These are phyloP conservation scores for Cyclargus thomasi DNA, from an alignment of 1,140 invertebrate genomes.

Conservation along the genomic window DNA sequence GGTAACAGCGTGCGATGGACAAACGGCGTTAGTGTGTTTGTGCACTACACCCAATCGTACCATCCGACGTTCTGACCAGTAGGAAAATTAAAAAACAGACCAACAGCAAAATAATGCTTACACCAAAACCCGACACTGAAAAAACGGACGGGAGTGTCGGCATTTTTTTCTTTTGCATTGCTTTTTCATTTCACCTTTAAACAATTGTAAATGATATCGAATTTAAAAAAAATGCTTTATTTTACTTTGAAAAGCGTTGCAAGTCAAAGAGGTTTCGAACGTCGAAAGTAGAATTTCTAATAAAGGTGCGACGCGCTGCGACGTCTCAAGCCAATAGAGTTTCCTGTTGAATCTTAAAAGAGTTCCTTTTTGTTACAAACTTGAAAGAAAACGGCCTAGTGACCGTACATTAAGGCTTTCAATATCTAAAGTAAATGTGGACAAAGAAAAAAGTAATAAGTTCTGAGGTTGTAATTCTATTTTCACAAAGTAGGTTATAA, in stretches of 20 bases:
- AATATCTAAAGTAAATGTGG: too few relatives aligned
- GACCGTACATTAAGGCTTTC: too few relatives aligned
- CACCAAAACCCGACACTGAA: background rate
- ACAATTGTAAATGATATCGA: background rate
- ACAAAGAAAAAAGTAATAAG: too few relatives aligned
- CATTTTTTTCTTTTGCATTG: background rate
- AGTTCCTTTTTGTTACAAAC: background rate
- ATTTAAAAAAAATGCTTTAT: background rate
- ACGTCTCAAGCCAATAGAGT: background rate
- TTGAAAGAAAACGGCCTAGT: background rate
- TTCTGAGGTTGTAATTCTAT: too few relatives aligned
- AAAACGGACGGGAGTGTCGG: background rate
- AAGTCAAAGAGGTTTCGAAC: background rate
- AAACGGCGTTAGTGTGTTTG: too few relatives aligned
- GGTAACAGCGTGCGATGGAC: too few relatives aligned
- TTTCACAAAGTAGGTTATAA: too few relatives aligned
- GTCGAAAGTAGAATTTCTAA: slow-evolving; percentile 6
- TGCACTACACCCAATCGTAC: too few relatives aligned
- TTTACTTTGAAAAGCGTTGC: slow-evolving; percentile 4
- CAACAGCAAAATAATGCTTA: too few relatives aligned
- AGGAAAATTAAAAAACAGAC: too few relatives aligned
- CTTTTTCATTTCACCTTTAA: background rate
- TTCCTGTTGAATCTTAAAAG: slow-evolving; percentile 8
- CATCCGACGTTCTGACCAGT: too few relatives aligned
- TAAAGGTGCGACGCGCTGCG: background rate